Base-by-base conservation (phyloP, 2,888 invertebrate species). In the Phyto melanocephala region DNA sequence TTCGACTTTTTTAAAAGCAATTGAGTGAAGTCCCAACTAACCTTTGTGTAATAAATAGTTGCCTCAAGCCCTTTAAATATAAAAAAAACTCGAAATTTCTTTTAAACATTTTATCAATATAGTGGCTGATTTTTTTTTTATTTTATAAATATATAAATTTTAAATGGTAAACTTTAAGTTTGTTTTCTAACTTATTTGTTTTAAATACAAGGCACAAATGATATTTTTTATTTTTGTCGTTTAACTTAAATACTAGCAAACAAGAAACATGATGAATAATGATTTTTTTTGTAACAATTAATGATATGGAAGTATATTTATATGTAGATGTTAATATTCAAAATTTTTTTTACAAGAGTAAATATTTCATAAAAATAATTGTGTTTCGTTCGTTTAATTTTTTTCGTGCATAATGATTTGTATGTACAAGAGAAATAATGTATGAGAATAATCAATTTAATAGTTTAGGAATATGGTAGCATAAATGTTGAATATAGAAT, bases 141-240 rank as follows among this genome's bases (percentile, higher is more conserved):
- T n/a, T 50, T 70, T 75, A 54, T n/a, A n/a, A n/a, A n/a, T n/a
- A n/a, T 76, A 71, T 76, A 71, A 58, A 54, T 60, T 71, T 68
- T 71, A 54, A 76, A 52, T 52, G 37, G 17, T 71, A 72, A 75
- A 82, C 68, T 70, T 81, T 63, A 68, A 71, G 70, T 79, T 70
- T 54, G 28, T 65, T 40, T 37, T 67, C 20, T 68, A 10, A 20
- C 40, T 35, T 35, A 65, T 65, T 67, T 45, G 10, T 3, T 80
- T 82, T 62, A 60, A 82, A 79, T 76, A 79, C 82, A 82, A 82
- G 82, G 82, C 82, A 82, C 82, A 82, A 71, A 70, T 60, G 74
- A 65, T 74, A 52, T 20, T 47, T 67, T 37, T 62, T 62, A 28
- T 3, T 28, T 65, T 79, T 67, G 54, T 82, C 71, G 78, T 75